Conservation (phyloP, 2,113 vertebrate genomes). For the Aegotheles bennettii region DNA sequence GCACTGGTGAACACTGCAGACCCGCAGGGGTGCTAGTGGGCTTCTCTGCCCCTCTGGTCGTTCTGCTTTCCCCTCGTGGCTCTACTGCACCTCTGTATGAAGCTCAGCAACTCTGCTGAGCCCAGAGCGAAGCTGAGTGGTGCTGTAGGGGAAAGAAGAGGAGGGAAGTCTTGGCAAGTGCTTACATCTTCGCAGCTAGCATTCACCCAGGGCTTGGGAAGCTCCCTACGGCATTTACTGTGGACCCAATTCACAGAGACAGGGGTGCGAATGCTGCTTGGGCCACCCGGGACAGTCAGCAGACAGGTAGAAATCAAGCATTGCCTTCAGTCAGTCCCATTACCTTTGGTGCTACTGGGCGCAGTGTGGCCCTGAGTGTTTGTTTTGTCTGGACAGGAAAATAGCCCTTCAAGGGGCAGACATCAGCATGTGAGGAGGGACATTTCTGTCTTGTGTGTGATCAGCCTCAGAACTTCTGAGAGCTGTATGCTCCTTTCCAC, state of each 20-base stretch:
- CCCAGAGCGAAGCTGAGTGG: background rate
- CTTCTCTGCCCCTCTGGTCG: background rate
- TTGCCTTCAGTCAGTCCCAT: background rate
- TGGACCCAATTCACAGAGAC: background rate
- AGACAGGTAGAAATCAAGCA: fast-evolving
- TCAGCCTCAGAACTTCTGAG: background rate
- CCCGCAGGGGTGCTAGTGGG: fast-evolving
- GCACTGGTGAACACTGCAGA: background rate
- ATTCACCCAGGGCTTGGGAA: background rate
- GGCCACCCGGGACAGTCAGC: background rate
- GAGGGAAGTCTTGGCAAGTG: background rate
- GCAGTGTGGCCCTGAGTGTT: fast-evolving
- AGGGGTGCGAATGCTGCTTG: background rate
- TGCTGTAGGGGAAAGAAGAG: background rate
- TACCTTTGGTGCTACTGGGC: background rate
- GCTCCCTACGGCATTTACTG: background rate
- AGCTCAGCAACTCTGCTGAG: background rate
- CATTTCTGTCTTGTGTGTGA: background rate
- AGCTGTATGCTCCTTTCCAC: background rate
- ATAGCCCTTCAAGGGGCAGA: background rate
- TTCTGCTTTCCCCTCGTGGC: fast-evolving
- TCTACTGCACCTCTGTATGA: background rate
- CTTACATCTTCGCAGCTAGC: background rate
- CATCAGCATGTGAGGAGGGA: background rate
- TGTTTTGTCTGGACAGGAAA: background rate